Evolutionary conservation across 2,113 vertebrate species (phyloP), one percentile per base, ranked within the genome.

Genomic region (Chaetorhynchus papuensis): DNA sequence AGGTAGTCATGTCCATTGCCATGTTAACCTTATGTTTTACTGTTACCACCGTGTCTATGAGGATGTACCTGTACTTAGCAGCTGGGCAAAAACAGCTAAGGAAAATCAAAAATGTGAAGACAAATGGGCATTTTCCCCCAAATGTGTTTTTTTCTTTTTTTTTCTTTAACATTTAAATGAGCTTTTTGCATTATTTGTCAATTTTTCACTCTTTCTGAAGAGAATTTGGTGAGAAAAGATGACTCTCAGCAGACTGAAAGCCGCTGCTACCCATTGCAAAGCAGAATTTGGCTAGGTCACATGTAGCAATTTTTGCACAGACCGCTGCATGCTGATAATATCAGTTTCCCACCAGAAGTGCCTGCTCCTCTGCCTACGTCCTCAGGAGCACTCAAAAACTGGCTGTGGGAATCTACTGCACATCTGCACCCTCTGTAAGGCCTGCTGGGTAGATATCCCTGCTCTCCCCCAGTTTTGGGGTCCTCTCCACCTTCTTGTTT

Each of bases 21-120:
- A 1, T 12, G 26, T 61, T n/a, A 77, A 74, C 20, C 8, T 60
- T 26, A 21, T 45, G 22, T 35, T 83, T 66, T 22, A 31, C 52
- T 84, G 31, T 44, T 71, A 35, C 41, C 39, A 15, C 12, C 0
- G 0, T 27, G 23, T 35, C 59, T 49, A 3, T 14, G 20, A 76
- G 20, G 59, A 83, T 26, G 31, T 50, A 50, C 28, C 22, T 54
- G 41, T 74, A 49, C 26, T 41, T 59, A 64, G 7, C 27, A 37
- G 8, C 26, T 80, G 57, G 49, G 37, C 15, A 83, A 85, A 94
- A 72, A 0, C 17, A 84, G 31, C 9, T 66, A 47, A 52, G 8
- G 3, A 56, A 79, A 91, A 56, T 44, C 11, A 39, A 28, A 68
- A 87, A 18, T 12, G 23, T 3, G 7, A 84, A 75, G 21, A 45